phyloP scores from a whole-genome alignment of 2,797 vertebrate genomes.

The Crax fasciolata region DNA sequence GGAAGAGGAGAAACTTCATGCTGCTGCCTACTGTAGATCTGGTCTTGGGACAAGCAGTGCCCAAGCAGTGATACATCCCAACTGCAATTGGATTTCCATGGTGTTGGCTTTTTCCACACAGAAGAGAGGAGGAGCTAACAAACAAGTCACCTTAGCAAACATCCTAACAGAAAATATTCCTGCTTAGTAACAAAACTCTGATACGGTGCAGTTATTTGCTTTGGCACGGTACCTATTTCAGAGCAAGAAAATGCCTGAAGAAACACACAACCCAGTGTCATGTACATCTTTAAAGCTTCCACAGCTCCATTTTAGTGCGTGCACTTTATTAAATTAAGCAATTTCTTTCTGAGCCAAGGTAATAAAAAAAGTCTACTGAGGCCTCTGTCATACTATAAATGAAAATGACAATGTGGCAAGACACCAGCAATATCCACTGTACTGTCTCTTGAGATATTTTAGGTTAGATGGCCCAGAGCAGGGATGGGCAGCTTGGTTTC shows the following conservation, averaged over 20 bases:
- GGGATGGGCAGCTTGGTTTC: not conserved
- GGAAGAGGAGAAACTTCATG: not conserved
- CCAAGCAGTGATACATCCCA: not conserved
- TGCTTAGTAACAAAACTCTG: slow-evolving; percentile 64
- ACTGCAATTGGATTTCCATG: slow-evolving; percentile 12
- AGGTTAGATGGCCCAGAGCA: not conserved
- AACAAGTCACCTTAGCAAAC: slow-evolving; percentile 58
- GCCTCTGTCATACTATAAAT: slow-evolving; percentile 36
- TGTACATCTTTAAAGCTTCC: slow-evolving; percentile 60
- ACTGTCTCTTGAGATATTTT: not conserved
- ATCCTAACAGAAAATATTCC: slow-evolving; percentile 59
- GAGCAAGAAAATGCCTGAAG: slow-evolving; percentile 66
- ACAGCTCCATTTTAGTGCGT: slow-evolving; percentile 28
- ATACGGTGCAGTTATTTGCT: slow-evolving; percentile 72
- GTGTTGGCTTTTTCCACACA: slow-evolving; percentile 29
- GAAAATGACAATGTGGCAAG: slow-evolving; percentile 14
- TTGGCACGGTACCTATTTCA: slow-evolving; percentile 65
- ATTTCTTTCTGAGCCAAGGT: slow-evolving; percentile 53
- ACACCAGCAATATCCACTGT: slow-evolving; percentile 1
- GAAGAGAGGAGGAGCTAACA: slow-evolving; percentile 27
- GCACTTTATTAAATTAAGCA: slow-evolving; percentile 39
- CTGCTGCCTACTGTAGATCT: not conserved
- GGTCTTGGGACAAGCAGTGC: not conserved
- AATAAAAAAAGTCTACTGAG: not conserved
- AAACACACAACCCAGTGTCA: slow-evolving; percentile 64